A percentile compares a stretch with the other conserved stretches of the same genome.
Evolutionary conservation across 2,888 invertebrate genomes (phyloP).

Genomic region (Spatulosminthurus flaviceps): DNA sequence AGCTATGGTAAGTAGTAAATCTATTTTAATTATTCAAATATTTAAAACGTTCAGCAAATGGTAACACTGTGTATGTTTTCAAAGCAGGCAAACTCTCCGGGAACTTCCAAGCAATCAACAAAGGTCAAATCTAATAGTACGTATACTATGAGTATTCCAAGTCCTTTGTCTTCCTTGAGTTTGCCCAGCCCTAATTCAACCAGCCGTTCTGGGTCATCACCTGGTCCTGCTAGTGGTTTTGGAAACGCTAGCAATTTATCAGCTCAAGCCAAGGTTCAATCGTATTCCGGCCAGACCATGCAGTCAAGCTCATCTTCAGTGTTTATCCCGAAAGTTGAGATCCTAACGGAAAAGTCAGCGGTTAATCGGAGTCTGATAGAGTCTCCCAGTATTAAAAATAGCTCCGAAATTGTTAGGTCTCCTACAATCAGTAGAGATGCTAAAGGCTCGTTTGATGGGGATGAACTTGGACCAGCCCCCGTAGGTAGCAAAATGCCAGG

Average conservation of each 20-base stretch:
- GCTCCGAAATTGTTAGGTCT: neutral
- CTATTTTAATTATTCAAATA: too few relatives aligned
- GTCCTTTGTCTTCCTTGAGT: neutral
- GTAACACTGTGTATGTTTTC: neutral
- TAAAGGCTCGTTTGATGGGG: neutral
- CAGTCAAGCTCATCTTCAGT: neutral
- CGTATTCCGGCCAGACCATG: neutral
- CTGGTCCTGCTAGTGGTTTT: neutral
- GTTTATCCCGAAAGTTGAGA: neutral
- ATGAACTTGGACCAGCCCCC: neutral
- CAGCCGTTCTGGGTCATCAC: neutral
- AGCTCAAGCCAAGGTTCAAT: neutral
- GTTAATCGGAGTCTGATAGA: neutral
- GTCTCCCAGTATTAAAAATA: neutral
- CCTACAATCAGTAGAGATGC: neutral
- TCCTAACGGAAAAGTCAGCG: neutral
- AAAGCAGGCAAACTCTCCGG: neutral
- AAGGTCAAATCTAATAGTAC: neutral
- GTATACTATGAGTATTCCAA: constrained; percentile 1
- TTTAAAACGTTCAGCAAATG: too few relatives aligned
- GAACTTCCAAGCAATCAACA: neutral
- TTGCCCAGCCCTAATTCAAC: neutral
- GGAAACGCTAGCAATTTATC: neutral
- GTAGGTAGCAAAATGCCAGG: neutral
- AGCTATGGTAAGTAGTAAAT: neutral